phyloP scores from a whole-genome alignment of 2,888 invertebrate species.

The Crocallis elinguaria region DNA sequence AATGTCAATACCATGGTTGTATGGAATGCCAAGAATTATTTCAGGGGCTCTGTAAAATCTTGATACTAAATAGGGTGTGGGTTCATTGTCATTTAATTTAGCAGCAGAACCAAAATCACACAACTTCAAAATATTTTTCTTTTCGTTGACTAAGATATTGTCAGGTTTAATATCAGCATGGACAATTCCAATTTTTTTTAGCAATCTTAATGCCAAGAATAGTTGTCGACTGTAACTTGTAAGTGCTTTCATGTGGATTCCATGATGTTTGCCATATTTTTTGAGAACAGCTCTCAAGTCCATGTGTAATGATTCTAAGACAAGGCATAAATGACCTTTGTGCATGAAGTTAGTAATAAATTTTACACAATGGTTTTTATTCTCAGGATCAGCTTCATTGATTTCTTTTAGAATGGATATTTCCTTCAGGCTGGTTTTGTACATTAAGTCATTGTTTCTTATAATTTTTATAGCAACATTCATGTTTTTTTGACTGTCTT shows the following conservation, averaged over 20 bases:
- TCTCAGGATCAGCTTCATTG: conserved; percentile 97
- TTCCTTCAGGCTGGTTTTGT: conserved; percentile 98
- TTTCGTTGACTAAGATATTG: conserved; percentile 99
- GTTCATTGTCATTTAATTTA: conserved; percentile 96
- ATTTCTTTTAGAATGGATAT: conserved; percentile 95
- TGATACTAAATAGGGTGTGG: conserved; percentile 98
- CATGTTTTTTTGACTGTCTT: conserved; percentile 92
- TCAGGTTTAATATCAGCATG: conserved; percentile 99
- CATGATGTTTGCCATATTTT: conserved; percentile 98
- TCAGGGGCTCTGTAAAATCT: conserved; percentile 99
- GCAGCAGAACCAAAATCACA: conserved; percentile 99
- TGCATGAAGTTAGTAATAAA: conserved; percentile 96
- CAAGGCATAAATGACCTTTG: conserved; percentile 98
- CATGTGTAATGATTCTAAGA: conserved; percentile 98
- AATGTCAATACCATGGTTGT: conserved; percentile 98
- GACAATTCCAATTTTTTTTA: conserved; percentile 97
- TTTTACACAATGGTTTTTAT: conserved; percentile 97
- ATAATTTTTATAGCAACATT: conserved; percentile 99
- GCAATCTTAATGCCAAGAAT: conserved; percentile 94
- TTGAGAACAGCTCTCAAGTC: conserved; percentile 95
- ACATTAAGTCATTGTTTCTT: conserved; percentile 99
- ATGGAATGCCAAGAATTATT: conserved; percentile 98
- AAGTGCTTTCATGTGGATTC: conserved; percentile 97
- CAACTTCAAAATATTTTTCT: conserved; percentile 96
- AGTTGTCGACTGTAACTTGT: conserved; percentile 98